Percentiles rank a stretch among this genome's conserved stretches.
phyloP scores from a whole-genome alignment of 2,113 vertebrate species.

The Osmerus eperlanus region DNA sequence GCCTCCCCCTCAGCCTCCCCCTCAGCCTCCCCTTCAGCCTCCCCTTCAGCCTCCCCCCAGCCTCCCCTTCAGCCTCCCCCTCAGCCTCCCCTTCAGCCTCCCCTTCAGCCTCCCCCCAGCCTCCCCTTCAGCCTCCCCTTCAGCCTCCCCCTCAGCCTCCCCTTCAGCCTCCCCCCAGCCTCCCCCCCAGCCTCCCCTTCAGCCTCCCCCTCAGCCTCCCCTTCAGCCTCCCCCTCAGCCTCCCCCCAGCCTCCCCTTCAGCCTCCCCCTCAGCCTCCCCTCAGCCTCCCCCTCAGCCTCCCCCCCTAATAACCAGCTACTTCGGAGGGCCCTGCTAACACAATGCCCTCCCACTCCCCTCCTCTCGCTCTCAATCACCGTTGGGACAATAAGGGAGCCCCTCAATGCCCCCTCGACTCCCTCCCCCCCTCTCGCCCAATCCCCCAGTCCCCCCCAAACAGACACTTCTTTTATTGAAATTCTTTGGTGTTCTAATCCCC shows the following conservation, averaged over 20 bases:
- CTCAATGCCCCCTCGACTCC: slow-evolving; percentile 28
- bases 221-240: too few species aligned
- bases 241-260: slow-evolving; percentile 49
- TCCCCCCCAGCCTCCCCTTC: slow-evolving; percentile 43
- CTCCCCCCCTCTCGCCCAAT: slow-evolving; percentile 54
- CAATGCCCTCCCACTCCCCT: slow-evolving; percentile 74
- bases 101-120: too few species aligned
- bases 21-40: slow-evolving; percentile 66
- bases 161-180: slow-evolving; percentile 23
- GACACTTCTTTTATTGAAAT: slow-evolving; percentile 84
- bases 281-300: slow-evolving; percentile 49
- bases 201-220: slow-evolving; percentile 26
- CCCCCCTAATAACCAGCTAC: slow-evolving; percentile 71
- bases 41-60: slow-evolving; percentile 53
- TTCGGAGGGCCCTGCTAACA: slow-evolving; percentile 67
- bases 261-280: slow-evolving; percentile 23
- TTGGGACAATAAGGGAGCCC: slow-evolving; percentile 70
- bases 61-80: slow-evolving; percentile 19
- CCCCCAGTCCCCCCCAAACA: slow-evolving; percentile 73
- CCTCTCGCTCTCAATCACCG: slow-evolving; percentile 76
- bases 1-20: slow-evolving; percentile 21
- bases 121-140: slow-evolving; percentile 56
- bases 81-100: not conserved
- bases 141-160: not conserved
- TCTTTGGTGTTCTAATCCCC: slow-evolving; percentile 83